Conservation (phyloP, 2,888 invertebrate species). For the Hermodice carunculata region DNA sequence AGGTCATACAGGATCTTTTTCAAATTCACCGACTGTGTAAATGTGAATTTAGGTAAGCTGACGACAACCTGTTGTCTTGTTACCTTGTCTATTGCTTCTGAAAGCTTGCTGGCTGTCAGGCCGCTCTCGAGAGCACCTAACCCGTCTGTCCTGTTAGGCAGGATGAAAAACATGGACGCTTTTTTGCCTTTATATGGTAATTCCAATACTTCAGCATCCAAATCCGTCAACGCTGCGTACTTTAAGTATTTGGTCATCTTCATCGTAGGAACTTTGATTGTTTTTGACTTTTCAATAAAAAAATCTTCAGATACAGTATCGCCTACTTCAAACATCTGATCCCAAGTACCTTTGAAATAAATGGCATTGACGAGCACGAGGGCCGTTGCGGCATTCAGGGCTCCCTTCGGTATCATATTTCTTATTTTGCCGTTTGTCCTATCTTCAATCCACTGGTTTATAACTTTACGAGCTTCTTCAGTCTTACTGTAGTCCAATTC, state of each 20-base stretch:
- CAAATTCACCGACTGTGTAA: too few relatives aligned
- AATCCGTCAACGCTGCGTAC: not conserved
- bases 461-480: constrained; percentile 69
- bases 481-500: too few relatives aligned
- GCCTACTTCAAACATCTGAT: not conserved
- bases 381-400: not conserved
- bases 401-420: constrained; percentile 75
- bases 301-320: not conserved
- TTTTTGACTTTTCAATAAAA: not conserved
- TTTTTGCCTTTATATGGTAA: too few relatives aligned
- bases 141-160: too few relatives aligned
- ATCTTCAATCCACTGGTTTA: constrained; percentile 86
- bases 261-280: constrained; percentile 5
- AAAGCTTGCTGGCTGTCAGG: too few relatives aligned
- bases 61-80: too few relatives aligned
- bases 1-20: too few relatives aligned
- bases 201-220: not conserved
- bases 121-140: too few relatives aligned
- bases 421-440: constrained; percentile 87
- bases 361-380: constrained; percentile 19
- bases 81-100: too few relatives aligned
- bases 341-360: constrained; percentile 16
- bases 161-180: too few relatives aligned
- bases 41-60: too few relatives aligned
- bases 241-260: not conserved